Evolutionary conservation across 2,113 vertebrate species (phyloP).

Genomic region (Steatornis caripensis): DNA sequence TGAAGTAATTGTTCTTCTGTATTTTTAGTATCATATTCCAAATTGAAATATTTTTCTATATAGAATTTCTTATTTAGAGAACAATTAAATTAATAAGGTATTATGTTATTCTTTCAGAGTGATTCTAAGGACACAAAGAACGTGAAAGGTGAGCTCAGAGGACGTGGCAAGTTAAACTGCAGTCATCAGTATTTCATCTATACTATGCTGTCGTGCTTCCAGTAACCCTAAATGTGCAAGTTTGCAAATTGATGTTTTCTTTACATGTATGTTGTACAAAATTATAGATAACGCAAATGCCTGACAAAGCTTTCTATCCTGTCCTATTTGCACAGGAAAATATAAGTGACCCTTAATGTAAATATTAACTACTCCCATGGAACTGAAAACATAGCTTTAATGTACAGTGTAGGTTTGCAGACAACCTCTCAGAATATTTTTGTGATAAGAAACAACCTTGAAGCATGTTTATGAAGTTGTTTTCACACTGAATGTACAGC

Average conservation of each 20-base stretch:
- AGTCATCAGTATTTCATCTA: background rate
- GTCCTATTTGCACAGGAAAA: background rate
- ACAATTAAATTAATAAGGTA: background rate
- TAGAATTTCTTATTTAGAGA: background rate
- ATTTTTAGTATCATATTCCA: background rate
- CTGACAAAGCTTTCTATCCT: background rate
- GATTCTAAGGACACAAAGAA: background rate
- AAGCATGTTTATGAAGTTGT: accelerated
- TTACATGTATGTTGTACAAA: background rate
- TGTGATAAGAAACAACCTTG: background rate
- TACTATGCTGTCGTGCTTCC: background rate
- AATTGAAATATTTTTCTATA: background rate
- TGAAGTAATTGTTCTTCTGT: background rate
- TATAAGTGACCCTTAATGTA: background rate
- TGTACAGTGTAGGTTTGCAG: background rate
- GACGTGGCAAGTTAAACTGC: background rate
- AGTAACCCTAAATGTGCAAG: background rate
- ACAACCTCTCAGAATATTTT: background rate
- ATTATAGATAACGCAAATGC: background rate
- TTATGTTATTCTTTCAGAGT: background rate
- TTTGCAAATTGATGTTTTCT: background rate
- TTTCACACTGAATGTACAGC: background rate
- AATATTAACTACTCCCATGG: background rate
- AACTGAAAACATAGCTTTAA: background rate
- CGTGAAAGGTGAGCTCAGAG: background rate